Evolutionary conservation across 2,888 invertebrate genomes (phyloP).

Genomic region (Arrhopalites spinosus): DNA sequence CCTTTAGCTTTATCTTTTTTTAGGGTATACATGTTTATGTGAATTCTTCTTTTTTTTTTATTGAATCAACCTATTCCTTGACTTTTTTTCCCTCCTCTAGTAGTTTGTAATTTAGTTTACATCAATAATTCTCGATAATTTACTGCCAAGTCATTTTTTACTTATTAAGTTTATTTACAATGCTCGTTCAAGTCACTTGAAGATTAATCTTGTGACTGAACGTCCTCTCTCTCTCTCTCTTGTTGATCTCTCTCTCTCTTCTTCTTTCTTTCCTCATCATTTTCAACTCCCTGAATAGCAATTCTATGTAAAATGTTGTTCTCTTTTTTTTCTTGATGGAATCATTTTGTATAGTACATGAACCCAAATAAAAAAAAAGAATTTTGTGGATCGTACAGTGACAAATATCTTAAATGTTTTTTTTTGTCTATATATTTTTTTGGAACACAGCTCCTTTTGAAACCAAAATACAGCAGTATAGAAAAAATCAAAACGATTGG

Average conservation of each 20-base stretch:
- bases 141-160: not conserved
- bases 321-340: too few species aligned
- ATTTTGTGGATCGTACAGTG: not conserved
- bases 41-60: not conserved
- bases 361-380: not conserved
- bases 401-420: too few species aligned
- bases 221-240: not conserved
- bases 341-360: too few species aligned
- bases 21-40: not conserved
- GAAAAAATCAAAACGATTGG: constrained; percentile 99
- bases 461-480: constrained; percentile 92
- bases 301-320: not conserved
- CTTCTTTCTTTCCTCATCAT: not conserved
- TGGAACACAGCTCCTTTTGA: constrained; percentile 82
- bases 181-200: constrained; percentile 4
- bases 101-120: not conserved
- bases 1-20: not conserved
- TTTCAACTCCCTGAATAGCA: not conserved
- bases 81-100: not conserved
- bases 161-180: constrained; percentile 17
- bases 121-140: constrained; percentile 10
- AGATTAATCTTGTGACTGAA: constrained; percentile 5
- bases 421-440: constrained; percentile 56
- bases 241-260: not conserved
- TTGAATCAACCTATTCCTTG: not conserved